A percentile compares a stretch with the other conserved stretches of the same genome.
Conservation (phyloP, 35 echinoderm and acorn worm genomes). For the Hemicentrotus pulcherrimus region DNA sequence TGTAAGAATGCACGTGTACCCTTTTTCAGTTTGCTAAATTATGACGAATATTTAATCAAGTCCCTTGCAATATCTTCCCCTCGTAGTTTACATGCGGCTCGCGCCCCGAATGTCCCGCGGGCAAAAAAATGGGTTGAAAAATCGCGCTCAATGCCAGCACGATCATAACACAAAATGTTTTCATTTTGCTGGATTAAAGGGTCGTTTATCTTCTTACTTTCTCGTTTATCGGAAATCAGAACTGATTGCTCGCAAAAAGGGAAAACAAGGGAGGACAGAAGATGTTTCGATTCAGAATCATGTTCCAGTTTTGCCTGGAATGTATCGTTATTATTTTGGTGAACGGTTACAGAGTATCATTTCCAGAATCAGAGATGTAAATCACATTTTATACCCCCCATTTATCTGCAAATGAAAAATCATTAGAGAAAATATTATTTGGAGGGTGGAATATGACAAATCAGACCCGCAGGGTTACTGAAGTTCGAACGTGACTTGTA, state of each 20-base stretch:
- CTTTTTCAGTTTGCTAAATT: neutral
- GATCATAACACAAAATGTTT: conserved; percentile 37
- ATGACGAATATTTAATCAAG: conserved; percentile 50
- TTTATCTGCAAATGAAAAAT: neutral
- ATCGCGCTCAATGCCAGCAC: neutral
- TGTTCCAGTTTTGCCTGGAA: neutral
- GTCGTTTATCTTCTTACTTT: conserved; percentile 13
- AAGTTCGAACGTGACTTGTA: neutral
- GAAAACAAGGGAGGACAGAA: neutral
- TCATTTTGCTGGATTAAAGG: conserved; percentile 9
- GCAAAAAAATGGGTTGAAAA: conserved; percentile 22
- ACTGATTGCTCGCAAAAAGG: neutral
- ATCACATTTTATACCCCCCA: neutral
- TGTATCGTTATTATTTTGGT: neutral
- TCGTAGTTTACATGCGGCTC: neutral
- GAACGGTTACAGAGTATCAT: neutral
- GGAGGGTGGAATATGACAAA: neutral
- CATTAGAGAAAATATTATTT: neutral
- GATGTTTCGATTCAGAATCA: neutral
- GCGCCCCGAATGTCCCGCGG: conserved; percentile 19
- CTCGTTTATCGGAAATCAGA: conserved; percentile 1
- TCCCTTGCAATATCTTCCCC: neutral
- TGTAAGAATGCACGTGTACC: conserved; percentile 24
- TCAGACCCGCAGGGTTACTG: neutral
- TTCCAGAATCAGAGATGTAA: neutral